Evolutionary conservation across 1,140 invertebrate genomes (phyloP).

Genomic region (Heterodera carotae): DNA sequence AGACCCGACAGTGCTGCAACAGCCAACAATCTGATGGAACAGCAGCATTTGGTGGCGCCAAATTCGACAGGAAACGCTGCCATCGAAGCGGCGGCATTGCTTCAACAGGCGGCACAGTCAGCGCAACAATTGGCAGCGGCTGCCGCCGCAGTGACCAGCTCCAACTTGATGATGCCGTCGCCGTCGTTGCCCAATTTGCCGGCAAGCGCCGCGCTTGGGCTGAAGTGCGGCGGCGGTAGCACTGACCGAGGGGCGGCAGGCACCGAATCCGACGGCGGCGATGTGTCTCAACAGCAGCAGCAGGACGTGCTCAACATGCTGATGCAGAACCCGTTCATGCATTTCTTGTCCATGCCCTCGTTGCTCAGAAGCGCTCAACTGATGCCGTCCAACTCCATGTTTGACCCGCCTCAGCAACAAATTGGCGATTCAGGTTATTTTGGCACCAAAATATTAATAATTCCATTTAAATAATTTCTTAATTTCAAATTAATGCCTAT

Average conservation of each 20-base stretch:
- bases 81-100: constrained; percentile 17
- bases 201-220: background rate
- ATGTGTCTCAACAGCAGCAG: constrained; percentile 30
- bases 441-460: background rate
- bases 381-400: constrained; percentile 39
- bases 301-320: constrained; percentile 51
- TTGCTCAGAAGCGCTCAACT: constrained; percentile 48
- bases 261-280: background rate
- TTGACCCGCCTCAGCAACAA: constrained; percentile 36
- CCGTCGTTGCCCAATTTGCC: constrained; percentile 59
- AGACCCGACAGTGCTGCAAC: constrained; percentile 54
- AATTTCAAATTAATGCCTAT: background rate
- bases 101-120: constrained; percentile 26
- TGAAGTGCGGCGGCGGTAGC: background rate
- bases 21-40: constrained; percentile 28
- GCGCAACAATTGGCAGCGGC: constrained; percentile 23
- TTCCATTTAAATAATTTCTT: background rate
- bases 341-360: constrained; percentile 59
- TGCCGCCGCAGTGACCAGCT: constrained; percentile 8
- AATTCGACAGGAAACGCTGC: background rate
- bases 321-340: constrained; percentile 49
- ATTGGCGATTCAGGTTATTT: constrained; percentile 22
- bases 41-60: constrained; percentile 7
- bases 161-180: constrained; percentile 60
- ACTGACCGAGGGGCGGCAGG: constrained; percentile 17